Conservation (phyloP, 2,888 invertebrate genomes). For the Drosophila melanosoma region DNA sequence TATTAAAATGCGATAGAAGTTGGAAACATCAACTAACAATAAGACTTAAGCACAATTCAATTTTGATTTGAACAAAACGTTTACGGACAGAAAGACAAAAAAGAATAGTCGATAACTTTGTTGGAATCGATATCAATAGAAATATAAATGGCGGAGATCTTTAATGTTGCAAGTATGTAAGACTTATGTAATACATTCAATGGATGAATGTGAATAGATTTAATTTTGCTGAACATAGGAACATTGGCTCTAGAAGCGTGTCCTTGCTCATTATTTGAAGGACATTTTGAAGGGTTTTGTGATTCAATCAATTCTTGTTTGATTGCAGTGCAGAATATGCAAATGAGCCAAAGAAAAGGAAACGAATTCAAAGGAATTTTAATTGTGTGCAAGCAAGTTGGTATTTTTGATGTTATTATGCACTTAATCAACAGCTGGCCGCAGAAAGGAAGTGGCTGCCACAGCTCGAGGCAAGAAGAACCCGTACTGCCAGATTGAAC, state of each 20-base stretch:
- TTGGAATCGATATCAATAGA: not conserved
- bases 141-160: not conserved
- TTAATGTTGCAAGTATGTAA: not conserved
- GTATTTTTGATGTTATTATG: constrained; percentile 49
- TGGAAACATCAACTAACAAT: not conserved
- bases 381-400: not conserved
- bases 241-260: not conserved
- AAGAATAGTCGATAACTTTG: not conserved
- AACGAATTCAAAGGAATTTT: constrained; percentile 26
- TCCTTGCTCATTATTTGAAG: not conserved
- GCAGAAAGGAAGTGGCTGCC: constrained; percentile 69
- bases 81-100: not conserved
- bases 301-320: not conserved
- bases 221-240: not conserved
- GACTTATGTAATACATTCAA: not conserved
- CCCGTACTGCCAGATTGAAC: constrained; percentile 1
- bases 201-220: too few relatives aligned
- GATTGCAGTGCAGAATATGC: constrained; percentile 26
- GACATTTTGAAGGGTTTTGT: not conserved
- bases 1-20: not conserved
- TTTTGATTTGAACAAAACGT: not conserved
- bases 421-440: constrained; percentile 77
- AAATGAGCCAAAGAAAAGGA: constrained; percentile 30
- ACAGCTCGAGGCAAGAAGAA: constrained; percentile 36
- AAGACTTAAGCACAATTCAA: not conserved